Evolutionary conservation across 2,113 vertebrate species (phyloP), one percentile per base, ranked within the genome.

Genomic region (Montifringilla adamsi): DNA sequence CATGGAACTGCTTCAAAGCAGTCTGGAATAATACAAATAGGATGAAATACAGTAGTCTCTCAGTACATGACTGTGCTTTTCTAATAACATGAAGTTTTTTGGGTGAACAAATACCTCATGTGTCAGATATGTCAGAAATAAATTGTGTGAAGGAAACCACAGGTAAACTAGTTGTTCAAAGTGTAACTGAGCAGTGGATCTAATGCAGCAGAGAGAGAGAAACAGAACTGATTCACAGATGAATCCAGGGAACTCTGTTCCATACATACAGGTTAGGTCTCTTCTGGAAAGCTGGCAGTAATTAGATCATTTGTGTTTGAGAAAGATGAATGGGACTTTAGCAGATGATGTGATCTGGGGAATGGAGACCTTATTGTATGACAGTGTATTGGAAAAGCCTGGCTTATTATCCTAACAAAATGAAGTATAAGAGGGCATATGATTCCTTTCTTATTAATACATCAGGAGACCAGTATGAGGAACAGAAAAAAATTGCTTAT

Each of bases 401-500:
- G 79, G 46, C 46, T 96, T 88, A 62, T 94, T 95, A 88, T 62
- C 37, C 75, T 73, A 74, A 90, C 64, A 73, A 86, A 92, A 90
- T 84, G 37, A 86, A 80, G 55, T 58, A 80, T 0, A 2, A 86
- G 90, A 58, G 63, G 50, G 37, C 50, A 39, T 80, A 53, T 33
- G 85, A 80, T 90, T 88, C 43, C 70, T 88, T 93, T 86, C 55
- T 83, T 90, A 37, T 86, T 50, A 92, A 85, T 90, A 43, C 46
- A 84, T 94, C 63, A 90, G 60, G 50, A 97, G 63, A 77, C 39
- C 88, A 62, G 53, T 58, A 23, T 67, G 68, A 90, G 59, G 85
- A 92, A 77, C 46, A 84, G 75, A 94, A 94, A 93, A 85, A 58
- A 93, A 94, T 96, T 85, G 72, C 84, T 95, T 94, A 43, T 30